Evolutionary conservation across 2,797 vertebrate genomes (phyloP).

Genomic region (Pelodytes ibericus): DNA sequence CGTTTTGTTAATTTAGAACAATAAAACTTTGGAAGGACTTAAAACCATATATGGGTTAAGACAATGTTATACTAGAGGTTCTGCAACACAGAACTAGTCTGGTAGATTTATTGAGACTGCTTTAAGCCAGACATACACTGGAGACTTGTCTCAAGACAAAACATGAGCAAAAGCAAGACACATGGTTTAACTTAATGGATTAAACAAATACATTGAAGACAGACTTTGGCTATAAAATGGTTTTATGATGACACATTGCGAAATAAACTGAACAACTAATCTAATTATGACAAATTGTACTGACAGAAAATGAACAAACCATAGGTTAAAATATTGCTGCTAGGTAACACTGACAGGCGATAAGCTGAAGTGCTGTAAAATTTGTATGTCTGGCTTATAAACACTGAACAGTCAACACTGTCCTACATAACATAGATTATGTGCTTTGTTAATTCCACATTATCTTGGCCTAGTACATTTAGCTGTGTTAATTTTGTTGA

Average conservation of each 20-base stretch:
- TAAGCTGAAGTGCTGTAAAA: too few species aligned
- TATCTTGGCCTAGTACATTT: too few species aligned
- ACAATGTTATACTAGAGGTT: background rate
- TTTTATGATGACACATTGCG: constrained; percentile 26
- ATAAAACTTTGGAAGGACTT: background rate
- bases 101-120: constrained; percentile 37
- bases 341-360: too few species aligned
- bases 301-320: background rate
- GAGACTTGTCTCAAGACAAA: constrained; percentile 33
- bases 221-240: constrained; percentile 9
- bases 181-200: constrained; percentile 33
- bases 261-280: constrained; percentile 29
- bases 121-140: constrained; percentile 31
- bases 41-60: background rate
- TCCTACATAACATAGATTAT: too few species aligned
- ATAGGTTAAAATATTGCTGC: too few species aligned
- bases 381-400: too few species aligned
- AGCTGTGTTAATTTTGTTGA: too few species aligned
- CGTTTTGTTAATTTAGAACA: too few species aligned
- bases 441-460: too few species aligned
- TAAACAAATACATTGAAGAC: constrained; percentile 11
- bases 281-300: constrained; percentile 31
- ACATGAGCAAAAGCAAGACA: constrained; percentile 11
- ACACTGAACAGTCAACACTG: too few species aligned
- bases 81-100: background rate